Evolutionary conservation across 2,113 vertebrate species (phyloP).

Genomic region (Erinaceus europaeus): DNA sequence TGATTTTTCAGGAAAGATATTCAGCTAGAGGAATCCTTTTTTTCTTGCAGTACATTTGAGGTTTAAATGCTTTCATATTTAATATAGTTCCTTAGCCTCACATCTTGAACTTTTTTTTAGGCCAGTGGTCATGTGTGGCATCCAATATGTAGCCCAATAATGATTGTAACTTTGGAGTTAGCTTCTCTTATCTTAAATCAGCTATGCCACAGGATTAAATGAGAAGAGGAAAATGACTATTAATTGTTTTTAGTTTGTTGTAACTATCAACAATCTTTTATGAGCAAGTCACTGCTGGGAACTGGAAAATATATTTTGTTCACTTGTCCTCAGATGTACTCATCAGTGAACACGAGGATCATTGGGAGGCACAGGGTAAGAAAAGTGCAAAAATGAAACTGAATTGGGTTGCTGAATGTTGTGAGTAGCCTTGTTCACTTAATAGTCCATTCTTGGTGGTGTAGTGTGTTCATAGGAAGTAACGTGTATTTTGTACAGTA

Average conservation of each 20-base stretch:
- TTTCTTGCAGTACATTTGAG: constrained; percentile 17
- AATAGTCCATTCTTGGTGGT: neutral
- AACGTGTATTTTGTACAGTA: neutral
- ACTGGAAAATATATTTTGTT: neutral
- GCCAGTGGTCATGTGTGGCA: neutral
- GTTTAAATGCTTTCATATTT: constrained; percentile 6
- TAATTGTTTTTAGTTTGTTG: constrained; percentile 1
- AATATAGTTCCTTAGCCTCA: neutral
- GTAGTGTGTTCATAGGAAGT: neutral
- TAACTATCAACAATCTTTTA: neutral
- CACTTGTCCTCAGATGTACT: neutral
- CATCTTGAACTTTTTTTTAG: neutral
- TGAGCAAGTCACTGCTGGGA: neutral
- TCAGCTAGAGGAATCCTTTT: constrained; percentile 28
- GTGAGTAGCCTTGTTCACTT: neutral
- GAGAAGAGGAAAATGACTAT: neutral
- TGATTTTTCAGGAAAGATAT: constrained; percentile 14
- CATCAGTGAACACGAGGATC: neutral
- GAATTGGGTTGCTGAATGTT: neutral
- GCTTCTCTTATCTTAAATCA: neutral
- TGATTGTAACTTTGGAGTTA: constrained; percentile 1
- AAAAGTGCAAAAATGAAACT: neutral
- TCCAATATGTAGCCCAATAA: neutral
- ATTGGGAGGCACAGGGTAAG: neutral
- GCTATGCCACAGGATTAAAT: too few species aligned